These are phyloP conservation scores for Aspidiotus destructor DNA, from an alignment of 2,888 invertebrate genomes.

Conservation along the genomic window DNA sequence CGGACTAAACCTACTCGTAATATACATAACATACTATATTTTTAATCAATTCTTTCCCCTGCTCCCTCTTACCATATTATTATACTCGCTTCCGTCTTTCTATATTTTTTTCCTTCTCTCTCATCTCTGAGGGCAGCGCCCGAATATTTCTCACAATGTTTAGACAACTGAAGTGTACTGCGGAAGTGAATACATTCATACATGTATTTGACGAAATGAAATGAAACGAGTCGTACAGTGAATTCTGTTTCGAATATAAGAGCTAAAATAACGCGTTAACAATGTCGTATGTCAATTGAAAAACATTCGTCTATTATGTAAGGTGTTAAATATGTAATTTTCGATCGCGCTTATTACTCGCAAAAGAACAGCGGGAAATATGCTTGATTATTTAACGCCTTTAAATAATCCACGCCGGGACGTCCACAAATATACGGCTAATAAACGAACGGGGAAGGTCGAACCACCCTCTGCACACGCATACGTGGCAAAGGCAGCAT, in stretches of 20 bases:
- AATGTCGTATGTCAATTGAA: conserved; percentile 32
- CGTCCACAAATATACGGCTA: conserved; percentile 21
- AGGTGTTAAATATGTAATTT: conserved; percentile 32
- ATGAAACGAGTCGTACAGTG: background rate
- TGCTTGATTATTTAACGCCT: conserved; percentile 25
- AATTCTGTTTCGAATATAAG: background rate
- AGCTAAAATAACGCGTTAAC: conserved; percentile 24
- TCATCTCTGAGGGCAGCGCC: too few relatives aligned
- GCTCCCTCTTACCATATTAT: too few relatives aligned
- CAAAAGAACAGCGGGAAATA: conserved; percentile 26
- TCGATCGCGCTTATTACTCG: conserved; percentile 20
- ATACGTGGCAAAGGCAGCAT: conserved; percentile 5
- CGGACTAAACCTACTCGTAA: too few relatives aligned
- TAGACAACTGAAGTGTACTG: conserved; percentile 18
- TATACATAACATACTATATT: too few relatives aligned
- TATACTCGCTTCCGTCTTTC: too few relatives aligned
- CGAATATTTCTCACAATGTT: conserved; percentile 8
- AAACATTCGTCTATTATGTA: conserved; percentile 31
- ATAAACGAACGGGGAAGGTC: conserved; percentile 16
- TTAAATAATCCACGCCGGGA: conserved; percentile 4
- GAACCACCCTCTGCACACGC: conserved; percentile 19
- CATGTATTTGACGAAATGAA: background rate
- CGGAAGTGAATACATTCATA: background rate
- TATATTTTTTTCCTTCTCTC: too few relatives aligned
- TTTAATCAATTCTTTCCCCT: too few relatives aligned